Base-by-base conservation (phyloP, 2,888 invertebrate species). In the Eupithecia subumbrata region DNA sequence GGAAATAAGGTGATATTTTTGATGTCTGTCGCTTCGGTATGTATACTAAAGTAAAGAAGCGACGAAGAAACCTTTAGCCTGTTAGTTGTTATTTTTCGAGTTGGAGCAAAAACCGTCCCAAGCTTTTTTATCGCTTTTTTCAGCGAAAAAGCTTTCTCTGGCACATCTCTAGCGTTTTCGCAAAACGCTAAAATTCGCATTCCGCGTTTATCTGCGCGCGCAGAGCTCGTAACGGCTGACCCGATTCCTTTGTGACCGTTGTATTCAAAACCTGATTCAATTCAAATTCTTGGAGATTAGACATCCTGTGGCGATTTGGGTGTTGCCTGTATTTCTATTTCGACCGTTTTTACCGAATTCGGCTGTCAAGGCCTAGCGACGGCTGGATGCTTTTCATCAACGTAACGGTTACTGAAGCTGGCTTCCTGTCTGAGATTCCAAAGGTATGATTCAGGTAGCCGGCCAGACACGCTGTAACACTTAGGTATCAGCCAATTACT, bases 151-250 rank as follows among this genome's bases (percentile, higher is more conserved):
- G 11, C 56, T 16, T n/a, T 48, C 18, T 52, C 52, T 56, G 22
- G 11, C 12, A 56, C 22, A 56, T 25, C 22, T 4, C 7, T 16
- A 70, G 34, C 69, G 69, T 52, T 37, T 52, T 70, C 34, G 52
- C 69, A 70, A 25, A 37, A 56, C 34, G 69, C 69, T 40, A 12
- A 34, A 34, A 9, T 69, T 40, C 37, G n/a, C 37, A 56, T 37
- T 18, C 11, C 40, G 30, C 34, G n/a, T 22, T 37, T 70, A 56
- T 70, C 70, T 37, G 37, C 9, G 70, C n/a, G 37, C 37, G 30
- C 34, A 60, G 67, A 63, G 43, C 68, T 75, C 48, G 64, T 75
- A 72, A 75, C 72, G 72, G 72, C 69, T 72, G 75, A 72, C 72
- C 69, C 34, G 66, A 75, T 43, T 76, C 56, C 68, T 52, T 67